Conservation (phyloP, 2,113 vertebrate genomes). For the Numenius arquata region DNA sequence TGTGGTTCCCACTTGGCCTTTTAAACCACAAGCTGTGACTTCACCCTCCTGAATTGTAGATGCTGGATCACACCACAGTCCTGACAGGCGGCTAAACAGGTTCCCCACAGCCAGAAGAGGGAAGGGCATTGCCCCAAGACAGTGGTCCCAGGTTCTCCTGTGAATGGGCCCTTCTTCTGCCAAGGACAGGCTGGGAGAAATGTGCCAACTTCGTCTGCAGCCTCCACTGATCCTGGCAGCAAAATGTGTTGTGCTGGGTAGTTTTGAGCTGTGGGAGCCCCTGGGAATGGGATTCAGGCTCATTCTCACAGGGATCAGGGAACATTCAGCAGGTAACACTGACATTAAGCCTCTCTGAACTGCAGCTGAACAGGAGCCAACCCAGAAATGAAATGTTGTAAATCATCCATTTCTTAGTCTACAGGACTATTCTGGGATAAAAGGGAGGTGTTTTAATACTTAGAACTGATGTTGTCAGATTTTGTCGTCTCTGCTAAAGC, state of each 20-base stretch:
- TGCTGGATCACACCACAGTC: not conserved
- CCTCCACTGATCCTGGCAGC: not conserved
- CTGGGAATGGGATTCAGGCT: constrained; percentile 25
- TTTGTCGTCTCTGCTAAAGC: constrained; percentile 18
- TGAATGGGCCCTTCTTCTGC: not conserved
- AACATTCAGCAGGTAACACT: constrained; percentile 54
- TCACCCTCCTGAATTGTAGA: not conserved
- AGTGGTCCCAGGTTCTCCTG: not conserved
- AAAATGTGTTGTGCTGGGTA: not conserved
- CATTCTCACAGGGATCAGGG: constrained; percentile 58
- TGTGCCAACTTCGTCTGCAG: constrained; percentile 14
- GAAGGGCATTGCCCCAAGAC: not conserved
- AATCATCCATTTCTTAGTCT: constrained; percentile 27
- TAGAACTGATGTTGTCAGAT: constrained; percentile 8
- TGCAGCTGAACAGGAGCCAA: constrained; percentile 10
- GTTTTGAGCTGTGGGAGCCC: constrained; percentile 11
- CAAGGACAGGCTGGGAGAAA: not conserved
- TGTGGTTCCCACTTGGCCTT: not conserved
- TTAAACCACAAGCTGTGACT: not conserved
- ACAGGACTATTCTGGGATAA: constrained; percentile 13
- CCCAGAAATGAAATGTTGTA: not conserved
- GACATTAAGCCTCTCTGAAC: constrained; percentile 46
- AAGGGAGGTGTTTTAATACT: constrained; percentile 46
- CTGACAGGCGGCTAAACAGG: not conserved
- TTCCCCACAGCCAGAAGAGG: not conserved